Evolutionary conservation across 2,888 invertebrate genomes (phyloP).

Genomic region (Ferrisia virgata): DNA sequence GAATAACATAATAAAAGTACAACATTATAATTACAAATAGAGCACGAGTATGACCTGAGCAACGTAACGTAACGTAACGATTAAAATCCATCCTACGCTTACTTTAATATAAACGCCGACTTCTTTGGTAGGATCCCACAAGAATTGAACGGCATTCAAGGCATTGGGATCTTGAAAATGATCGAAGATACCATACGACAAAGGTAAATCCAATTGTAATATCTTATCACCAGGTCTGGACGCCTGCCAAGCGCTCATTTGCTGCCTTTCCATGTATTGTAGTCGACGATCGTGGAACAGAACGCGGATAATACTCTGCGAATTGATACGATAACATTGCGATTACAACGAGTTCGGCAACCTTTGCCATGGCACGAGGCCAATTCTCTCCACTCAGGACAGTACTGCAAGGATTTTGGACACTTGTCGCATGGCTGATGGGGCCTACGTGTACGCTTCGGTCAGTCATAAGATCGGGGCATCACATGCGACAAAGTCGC

Average conservation of each 20-base stretch:
- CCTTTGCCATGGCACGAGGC: no score
- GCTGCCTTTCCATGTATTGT: slow-evolving; percentile 92
- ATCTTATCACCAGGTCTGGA: slow-evolving; percentile 88
- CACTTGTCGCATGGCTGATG: no score
- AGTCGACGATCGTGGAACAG: slow-evolving; percentile 94
- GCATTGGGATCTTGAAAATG: slow-evolving; percentile 68
- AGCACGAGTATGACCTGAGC: neutral
- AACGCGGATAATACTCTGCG: slow-evolving; percentile 82
- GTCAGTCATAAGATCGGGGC: no score
- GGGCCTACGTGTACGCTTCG: no score
- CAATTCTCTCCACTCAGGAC: no score
- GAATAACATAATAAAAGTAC: slow-evolving; percentile 49
- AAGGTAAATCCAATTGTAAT: slow-evolving; percentile 86
- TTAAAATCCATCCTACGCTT: no score
- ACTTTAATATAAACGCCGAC: slow-evolving; percentile 93
- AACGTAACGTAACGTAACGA: no score
- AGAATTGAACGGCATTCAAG: slow-evolving; percentile 80
- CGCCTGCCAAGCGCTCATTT: slow-evolving; percentile 86
- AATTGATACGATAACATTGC: no score
- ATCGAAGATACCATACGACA: slow-evolving; percentile 87
- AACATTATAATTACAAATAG: no score
- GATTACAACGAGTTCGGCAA: no score
- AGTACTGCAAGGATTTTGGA: no score
- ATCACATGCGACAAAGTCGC: no score
- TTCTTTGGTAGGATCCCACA: slow-evolving; percentile 95